Conservation (phyloP, 2,888 invertebrate genomes). For the Andrena bicolor region DNA sequence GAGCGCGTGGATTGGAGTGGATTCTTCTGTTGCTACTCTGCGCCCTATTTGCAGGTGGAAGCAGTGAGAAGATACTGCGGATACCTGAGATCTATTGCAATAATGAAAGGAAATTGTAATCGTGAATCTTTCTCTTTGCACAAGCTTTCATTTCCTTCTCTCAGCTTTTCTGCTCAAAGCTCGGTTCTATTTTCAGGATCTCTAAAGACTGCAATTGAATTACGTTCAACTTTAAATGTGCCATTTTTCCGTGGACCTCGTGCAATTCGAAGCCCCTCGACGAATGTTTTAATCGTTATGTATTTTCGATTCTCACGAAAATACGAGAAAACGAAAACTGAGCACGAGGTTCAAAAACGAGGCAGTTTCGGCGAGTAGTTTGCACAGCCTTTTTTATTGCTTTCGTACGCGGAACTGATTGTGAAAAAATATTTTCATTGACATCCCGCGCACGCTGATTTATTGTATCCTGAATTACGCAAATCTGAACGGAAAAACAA, state of each 20-base stretch:
- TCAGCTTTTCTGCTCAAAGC: too few relatives aligned
- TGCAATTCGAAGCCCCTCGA: background rate
- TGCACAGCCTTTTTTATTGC: slow-evolving; percentile 2
- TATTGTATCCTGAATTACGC: slow-evolving; percentile 16
- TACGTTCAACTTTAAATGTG: background rate
- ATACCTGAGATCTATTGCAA: background rate
- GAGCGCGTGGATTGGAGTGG: slow-evolving; percentile 34
- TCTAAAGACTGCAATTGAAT: background rate
- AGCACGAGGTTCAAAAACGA: background rate
- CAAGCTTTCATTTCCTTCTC: background rate
- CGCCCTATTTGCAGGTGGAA: background rate
- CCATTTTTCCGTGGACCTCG: background rate
- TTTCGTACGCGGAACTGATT: slow-evolving; percentile 10
- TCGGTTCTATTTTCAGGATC: too few relatives aligned
- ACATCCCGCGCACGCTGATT: background rate
- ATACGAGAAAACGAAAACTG: background rate
- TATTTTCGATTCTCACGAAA: background rate
- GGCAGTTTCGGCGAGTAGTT: slow-evolving; percentile 6
- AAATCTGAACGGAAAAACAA: slow-evolving; percentile 8
- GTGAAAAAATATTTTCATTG: slow-evolving; percentile 24
- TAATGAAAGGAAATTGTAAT: background rate
- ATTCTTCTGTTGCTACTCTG: slow-evolving; percentile 15
- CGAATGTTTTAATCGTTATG: background rate
- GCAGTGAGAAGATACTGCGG: background rate
- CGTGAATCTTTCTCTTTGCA: too few relatives aligned